Percentiles rank a stretch among this genome's conserved stretches.
Evolutionary conservation across 1,140 invertebrate genomes (phyloP).

Genomic region (Aplysia californica): DNA sequence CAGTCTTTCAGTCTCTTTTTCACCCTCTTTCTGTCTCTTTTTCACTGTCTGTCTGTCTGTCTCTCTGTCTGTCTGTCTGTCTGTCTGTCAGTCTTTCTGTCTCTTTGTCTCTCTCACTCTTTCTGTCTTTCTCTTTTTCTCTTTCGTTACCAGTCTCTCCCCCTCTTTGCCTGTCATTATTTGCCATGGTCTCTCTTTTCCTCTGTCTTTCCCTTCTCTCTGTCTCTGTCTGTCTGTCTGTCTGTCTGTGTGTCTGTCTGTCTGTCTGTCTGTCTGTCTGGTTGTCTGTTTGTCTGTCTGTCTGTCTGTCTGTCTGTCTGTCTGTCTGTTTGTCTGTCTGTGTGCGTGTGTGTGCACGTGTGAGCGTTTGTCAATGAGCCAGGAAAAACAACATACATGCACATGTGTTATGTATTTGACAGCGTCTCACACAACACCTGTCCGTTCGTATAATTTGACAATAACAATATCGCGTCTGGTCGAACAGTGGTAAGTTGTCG

Average conservation of each 20-base stretch:
- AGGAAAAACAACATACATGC: no score
- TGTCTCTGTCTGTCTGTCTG: conserved; percentile 4
- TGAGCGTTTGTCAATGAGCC: no score
- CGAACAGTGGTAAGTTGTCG: no score
- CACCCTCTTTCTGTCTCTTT: neutral
- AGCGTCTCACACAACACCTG: no score
- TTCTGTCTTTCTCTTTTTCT: conserved; percentile 1
- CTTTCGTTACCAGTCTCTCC: neutral
- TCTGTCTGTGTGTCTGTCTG: conserved; percentile 1
- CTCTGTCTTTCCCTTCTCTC: conserved; percentile 16
- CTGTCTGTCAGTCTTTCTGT: neutral
- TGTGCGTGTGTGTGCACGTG: no score
- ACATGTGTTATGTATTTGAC: no score
- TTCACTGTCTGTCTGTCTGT: neutral
- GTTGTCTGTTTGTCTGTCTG: neutral
- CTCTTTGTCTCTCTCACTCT: neutral
- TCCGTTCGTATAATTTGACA: no score
- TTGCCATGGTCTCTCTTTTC: neutral
- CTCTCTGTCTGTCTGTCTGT: neutral
- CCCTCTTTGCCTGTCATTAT: neutral
- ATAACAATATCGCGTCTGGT: no score
- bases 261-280: neutral
- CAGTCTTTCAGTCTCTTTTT: neutral
- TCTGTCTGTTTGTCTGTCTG: neutral
- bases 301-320: neutral